phyloP scores from a whole-genome alignment of 1,140 invertebrate species.

The Drosophila miranda region DNA sequence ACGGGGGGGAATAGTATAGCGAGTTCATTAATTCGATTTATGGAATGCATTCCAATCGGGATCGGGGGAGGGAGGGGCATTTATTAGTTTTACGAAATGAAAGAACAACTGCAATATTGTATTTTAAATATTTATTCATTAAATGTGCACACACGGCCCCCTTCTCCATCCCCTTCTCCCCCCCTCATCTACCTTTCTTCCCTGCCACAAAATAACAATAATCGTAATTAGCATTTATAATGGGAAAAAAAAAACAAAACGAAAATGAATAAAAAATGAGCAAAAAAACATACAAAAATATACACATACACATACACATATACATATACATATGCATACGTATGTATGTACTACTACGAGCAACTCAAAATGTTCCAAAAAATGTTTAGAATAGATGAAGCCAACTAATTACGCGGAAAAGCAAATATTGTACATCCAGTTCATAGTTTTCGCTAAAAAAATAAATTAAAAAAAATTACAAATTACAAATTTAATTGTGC shows the following conservation, averaged over 20 bases:
- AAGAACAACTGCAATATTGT: constrained; percentile 73
- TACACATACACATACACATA: not conserved
- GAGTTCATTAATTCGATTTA: constrained; percentile 51
- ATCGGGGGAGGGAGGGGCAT: constrained; percentile 18
- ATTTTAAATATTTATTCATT: constrained; percentile 80
- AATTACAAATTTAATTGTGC: constrained; percentile 54
- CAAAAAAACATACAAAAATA: constrained; percentile 32
- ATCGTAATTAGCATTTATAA: constrained; percentile 70
- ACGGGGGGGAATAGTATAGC: constrained; percentile 14
- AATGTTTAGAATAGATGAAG: constrained; percentile 69
- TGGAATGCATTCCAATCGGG: constrained; percentile 27
- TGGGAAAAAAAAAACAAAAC: constrained; percentile 26
- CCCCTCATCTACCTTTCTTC: not conserved
- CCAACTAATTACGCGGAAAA: constrained; percentile 71
- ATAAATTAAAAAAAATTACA: constrained; percentile 52
- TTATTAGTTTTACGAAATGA: constrained; percentile 55
- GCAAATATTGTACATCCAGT: constrained; percentile 35
- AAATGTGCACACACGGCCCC: constrained; percentile 45
- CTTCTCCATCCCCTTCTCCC: not conserved
- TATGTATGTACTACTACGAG: constrained; percentile 51
- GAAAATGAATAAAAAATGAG: constrained; percentile 40
- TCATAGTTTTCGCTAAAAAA: constrained; percentile 52
- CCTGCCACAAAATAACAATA: constrained; percentile 52
- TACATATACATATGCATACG: too few species aligned
- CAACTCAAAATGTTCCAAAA: constrained; percentile 76